A percentile compares a stretch with the other conserved stretches of the same genome.
Conservation (phyloP, 2,888 invertebrate genomes). For the Thumatha senex region DNA sequence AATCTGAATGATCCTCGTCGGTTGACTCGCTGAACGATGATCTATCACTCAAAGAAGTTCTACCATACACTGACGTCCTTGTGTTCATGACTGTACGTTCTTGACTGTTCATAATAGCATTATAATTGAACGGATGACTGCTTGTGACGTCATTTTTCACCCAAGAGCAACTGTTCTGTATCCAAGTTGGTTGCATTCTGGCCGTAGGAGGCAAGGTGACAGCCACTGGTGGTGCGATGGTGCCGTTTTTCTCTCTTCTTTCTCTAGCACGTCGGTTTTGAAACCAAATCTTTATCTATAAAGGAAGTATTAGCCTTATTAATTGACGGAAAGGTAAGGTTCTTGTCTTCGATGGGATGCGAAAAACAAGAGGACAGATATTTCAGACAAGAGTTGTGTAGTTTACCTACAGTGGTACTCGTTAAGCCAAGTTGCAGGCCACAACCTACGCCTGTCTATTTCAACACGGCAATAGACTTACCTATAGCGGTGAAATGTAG, state of each 20-base stretch:
- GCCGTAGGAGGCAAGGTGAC: slow-evolving; percentile 63
- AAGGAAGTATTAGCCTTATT: slow-evolving; percentile 11
- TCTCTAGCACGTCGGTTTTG: slow-evolving; percentile 91
- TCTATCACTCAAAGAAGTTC: slow-evolving; percentile 5
- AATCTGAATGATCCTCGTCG: slow-evolving; percentile 48
- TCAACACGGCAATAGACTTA: too few relatives aligned
- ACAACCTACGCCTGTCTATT: too few relatives aligned
- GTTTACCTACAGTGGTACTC: too few relatives aligned
- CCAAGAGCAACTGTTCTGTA: slow-evolving; percentile 21
- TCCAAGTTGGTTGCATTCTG: slow-evolving; percentile 14
- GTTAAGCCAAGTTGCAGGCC: too few relatives aligned
- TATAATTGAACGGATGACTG: slow-evolving; percentile 2
- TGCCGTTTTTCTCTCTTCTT: slow-evolving; percentile 84
- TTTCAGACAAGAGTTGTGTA: too few relatives aligned
- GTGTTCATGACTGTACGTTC: background rate
- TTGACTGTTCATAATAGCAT: slow-evolving; percentile 4
- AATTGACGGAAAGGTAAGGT: too few relatives aligned
- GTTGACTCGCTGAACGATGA: slow-evolving; percentile 25
- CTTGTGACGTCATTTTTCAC: slow-evolving; percentile 1
- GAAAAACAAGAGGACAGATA: too few relatives aligned
- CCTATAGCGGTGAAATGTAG: too few relatives aligned
- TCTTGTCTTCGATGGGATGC: too few relatives aligned
- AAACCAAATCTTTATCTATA: slow-evolving; percentile 89
- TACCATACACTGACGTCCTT: slow-evolving; percentile 3
- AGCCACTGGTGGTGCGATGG: slow-evolving; percentile 59